Evolutionary conservation across 1,140 invertebrate genomes (phyloP), one percentile per base, ranked within the genome.

Genomic region (Drosophila littoralis): DNA sequence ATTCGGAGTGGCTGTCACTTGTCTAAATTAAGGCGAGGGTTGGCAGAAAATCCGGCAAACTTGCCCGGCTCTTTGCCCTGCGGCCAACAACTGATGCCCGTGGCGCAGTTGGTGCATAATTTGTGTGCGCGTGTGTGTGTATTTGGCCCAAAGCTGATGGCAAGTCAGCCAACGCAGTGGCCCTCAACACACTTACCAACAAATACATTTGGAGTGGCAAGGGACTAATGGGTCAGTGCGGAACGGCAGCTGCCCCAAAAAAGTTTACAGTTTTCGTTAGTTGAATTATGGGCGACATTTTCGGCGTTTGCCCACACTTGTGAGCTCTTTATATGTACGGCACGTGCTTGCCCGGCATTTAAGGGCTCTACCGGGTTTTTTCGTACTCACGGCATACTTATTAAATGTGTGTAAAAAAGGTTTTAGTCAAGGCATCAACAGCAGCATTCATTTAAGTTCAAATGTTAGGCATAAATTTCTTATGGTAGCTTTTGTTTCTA

Each of bases 261-360:
- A 75, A 59, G 75, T 81, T 68, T 75, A 72, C 60, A 68, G 70
- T 70, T 75, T 76, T 55, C 46, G 78, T 77, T 74, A 77, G 77
- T 81, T 85, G 81, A 77, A 78, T 75, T 74, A 77, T 77, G 75
- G 64, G 46, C 57, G 38, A 69, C 71, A 52, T 73, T 73, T 60
- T 67, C 46, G 61, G n/a, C 42, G 52, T 63, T 58, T 66, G 36
- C 40, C 54, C 43, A 36, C 52, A 32, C 35, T 45, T 68, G 12
- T 15, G n/a, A 32, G 12, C 13, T 45, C 55, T 68, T 67, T 68
- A 43, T 55, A 69, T 68, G 59, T 50, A 42, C 17, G 69, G 48
- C 81, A 84, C 81, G 81, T 85, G 69, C 63, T 65, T 13, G 38
- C 38, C 42, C 42, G 46, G 28, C 32, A 17, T 45, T 46, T 59